Conservation (phyloP, 2,888 invertebrate genomes). For the Ganaspis brasiliensis region DNA sequence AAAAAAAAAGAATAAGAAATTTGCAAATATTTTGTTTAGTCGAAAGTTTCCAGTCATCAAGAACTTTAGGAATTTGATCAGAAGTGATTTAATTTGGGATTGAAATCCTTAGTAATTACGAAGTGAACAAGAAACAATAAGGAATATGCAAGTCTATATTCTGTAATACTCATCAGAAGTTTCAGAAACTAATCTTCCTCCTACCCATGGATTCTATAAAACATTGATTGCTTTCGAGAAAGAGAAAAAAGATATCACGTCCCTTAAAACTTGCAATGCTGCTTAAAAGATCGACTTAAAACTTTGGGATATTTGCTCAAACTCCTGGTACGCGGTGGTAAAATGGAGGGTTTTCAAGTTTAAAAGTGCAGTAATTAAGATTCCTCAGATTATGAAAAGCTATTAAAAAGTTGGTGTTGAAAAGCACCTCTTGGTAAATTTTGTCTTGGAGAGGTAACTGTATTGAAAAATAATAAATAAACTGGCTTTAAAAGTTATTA, state of each 20-base stretch:
- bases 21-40: too few species aligned
- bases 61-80: too few species aligned
- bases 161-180: too few species aligned
- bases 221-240: not conserved
- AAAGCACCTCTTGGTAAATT: not conserved
- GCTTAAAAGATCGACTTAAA: slow-evolving; percentile 15
- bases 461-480: not conserved
- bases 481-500: not conserved
- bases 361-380: slow-evolving; percentile 13
- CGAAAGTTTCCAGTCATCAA: too few species aligned
- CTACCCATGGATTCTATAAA: not conserved
- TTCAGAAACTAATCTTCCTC: not conserved
- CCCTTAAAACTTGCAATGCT: not conserved
- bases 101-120: too few species aligned
- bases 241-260: not conserved
- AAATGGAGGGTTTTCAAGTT: not conserved
- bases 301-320: not conserved
- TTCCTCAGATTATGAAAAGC: slow-evolving; percentile 11
- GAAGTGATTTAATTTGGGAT: too few species aligned
- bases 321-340: not conserved
- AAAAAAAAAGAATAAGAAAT: too few species aligned
- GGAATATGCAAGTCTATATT: too few species aligned
- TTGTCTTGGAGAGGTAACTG: not conserved
- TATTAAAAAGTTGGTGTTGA: slow-evolving; percentile 3
- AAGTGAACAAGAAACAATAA: too few species aligned